phyloP scores from a whole-genome alignment of 2,797 vertebrate genomes.

The Crocodylus rhombifer region DNA sequence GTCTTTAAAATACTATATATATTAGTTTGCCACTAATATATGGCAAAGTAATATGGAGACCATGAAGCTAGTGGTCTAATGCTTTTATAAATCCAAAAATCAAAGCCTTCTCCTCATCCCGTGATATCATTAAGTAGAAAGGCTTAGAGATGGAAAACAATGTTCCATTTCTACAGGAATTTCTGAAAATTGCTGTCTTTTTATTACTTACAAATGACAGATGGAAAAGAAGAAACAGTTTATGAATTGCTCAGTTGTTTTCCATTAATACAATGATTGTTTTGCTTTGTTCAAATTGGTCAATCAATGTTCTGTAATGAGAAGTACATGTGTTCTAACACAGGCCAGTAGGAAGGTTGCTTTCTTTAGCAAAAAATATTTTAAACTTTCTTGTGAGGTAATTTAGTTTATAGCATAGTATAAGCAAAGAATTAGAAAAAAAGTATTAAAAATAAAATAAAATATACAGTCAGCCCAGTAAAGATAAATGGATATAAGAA shows the following conservation, averaged over 20 bases:
- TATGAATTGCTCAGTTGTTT: background rate
- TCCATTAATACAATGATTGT: background rate
- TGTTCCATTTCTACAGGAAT: background rate
- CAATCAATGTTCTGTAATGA: background rate
- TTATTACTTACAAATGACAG: background rate
- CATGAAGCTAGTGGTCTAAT: background rate
- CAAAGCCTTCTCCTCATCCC: background rate
- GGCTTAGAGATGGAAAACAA: background rate
- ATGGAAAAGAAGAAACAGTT: background rate
- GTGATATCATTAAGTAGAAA: background rate
- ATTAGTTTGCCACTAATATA: background rate
- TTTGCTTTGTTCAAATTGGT: background rate
- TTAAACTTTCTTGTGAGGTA: background rate
- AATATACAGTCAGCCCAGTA: background rate
- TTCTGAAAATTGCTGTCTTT: background rate
- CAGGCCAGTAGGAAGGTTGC: background rate
- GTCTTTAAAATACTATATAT: background rate
- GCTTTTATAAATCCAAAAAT: background rate
- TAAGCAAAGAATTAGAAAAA: constrained; percentile 11
- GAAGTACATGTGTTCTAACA: constrained; percentile 16
- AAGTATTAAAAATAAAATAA: background rate
- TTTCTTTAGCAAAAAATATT: background rate
- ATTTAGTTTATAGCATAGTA: background rate
- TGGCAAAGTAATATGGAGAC: background rate
- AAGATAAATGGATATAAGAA: background rate